phyloP scores from a whole-genome alignment of 2,888 invertebrate genomes.

The Macrosiphum euphorbiae region DNA sequence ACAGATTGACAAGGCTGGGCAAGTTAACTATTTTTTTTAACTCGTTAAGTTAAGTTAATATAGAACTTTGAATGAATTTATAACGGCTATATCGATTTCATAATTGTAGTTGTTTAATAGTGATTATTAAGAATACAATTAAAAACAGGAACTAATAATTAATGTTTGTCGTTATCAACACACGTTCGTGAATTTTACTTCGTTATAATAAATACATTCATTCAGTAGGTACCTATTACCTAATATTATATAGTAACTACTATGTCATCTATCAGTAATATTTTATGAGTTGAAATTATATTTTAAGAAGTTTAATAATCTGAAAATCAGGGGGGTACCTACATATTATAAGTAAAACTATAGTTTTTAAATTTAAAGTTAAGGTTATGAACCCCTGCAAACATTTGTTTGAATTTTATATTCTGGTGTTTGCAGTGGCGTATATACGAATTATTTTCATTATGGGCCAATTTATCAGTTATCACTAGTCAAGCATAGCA shows the following conservation, averaged over 20 bases:
- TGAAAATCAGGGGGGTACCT: no score
- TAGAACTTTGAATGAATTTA: no score
- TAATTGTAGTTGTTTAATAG: no score
- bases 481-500: no score
- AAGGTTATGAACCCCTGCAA: not conserved
- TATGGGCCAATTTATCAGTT: no score
- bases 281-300: not conserved
- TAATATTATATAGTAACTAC: not conserved
- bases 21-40: no score
- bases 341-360: not conserved
- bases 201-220: not conserved
- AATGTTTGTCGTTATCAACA: not conserved
- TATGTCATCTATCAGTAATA: not conserved
- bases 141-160: not conserved
- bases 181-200: not conserved
- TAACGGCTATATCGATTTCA: no score
- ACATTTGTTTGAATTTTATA: not conserved
- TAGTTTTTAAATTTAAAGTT: not conserved
- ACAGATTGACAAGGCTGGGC: no score
- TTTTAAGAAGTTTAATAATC: not conserved
- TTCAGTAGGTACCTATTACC: no score
- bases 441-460: no score
- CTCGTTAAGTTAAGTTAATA: no score
- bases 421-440: not conserved
- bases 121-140: no score